Evolutionary conservation across 2,113 vertebrate genomes (phyloP).

Genomic region (Campylorhamphus procurvoides): DNA sequence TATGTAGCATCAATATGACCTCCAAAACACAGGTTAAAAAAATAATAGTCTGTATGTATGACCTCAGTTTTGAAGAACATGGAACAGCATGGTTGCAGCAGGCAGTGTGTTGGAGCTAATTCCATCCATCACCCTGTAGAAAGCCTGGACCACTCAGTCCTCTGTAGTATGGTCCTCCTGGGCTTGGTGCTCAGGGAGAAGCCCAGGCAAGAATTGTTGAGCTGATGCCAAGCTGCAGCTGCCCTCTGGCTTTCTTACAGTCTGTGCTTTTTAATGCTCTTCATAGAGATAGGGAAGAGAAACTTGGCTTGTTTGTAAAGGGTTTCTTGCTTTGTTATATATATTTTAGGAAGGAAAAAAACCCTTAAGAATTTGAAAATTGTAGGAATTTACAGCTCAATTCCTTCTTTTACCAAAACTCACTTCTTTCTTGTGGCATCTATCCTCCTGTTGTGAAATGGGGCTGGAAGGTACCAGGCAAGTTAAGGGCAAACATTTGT

Average conservation of each 20-base stretch:
- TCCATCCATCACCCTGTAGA: rapidly evolving
- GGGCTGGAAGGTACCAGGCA: background rate
- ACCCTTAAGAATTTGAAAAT: background rate
- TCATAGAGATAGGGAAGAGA: background rate
- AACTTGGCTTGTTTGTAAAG: background rate
- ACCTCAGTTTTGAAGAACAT: background rate
- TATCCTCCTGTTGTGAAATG: rapidly evolving
- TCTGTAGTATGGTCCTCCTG: background rate
- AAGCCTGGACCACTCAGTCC: background rate
- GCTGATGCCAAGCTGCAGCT: background rate
- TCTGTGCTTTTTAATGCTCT: background rate
- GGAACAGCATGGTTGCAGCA: background rate
- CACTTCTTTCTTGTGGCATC: background rate
- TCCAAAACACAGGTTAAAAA: background rate
- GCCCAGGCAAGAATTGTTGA: background rate
- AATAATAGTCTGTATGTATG: background rate
- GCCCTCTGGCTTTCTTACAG: background rate
- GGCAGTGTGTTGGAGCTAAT: background rate
- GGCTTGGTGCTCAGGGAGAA: background rate
- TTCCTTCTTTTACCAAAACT: background rate
- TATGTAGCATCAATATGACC: background rate
- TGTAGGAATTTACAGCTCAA: background rate
- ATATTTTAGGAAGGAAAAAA: background rate
- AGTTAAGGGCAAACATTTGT: background rate
- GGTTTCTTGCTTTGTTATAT: background rate